Evolutionary conservation across 2,113 vertebrate species (phyloP).

Genomic region (Psettodes erumei): DNA sequence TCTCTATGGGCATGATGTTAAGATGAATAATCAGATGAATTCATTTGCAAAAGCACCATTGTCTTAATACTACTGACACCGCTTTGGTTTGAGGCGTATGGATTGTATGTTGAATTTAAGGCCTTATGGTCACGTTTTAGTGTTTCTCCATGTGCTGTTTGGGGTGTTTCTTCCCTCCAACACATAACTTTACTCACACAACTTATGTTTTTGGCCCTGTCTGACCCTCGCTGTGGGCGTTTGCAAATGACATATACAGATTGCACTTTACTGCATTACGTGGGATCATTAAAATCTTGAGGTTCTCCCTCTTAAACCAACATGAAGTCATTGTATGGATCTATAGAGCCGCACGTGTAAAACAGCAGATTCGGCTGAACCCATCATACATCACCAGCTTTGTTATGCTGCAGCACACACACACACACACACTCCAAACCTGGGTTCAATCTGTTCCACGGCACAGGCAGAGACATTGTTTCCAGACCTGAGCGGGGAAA

Average conservation of each 20-base stretch:
- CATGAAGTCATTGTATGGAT: constrained; percentile 22
- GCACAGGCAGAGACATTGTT: constrained; percentile 32
- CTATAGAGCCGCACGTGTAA: constrained; percentile 63
- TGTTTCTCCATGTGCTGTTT: constrained; percentile 15
- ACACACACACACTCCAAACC: constrained; percentile 1
- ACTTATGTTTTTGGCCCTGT: constrained; percentile 2
- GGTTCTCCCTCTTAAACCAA: constrained; percentile 62
- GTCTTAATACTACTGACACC: background rate
- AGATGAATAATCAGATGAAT: background rate
- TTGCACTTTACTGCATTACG: constrained; percentile 21
- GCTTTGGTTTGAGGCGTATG: constrained; percentile 8
- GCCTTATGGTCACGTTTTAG: constrained; percentile 10
- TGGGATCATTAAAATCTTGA: constrained; percentile 36
- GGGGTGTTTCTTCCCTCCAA: constrained; percentile 5
- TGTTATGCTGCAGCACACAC: constrained; percentile 36
- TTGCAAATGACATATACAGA: constrained; percentile 31
- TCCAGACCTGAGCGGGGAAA: constrained; percentile 42
- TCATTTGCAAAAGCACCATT: background rate
- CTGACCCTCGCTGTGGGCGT: background rate
- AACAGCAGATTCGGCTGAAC: constrained; percentile 69
- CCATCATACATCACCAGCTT: constrained; percentile 29
- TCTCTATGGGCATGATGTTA: background rate
- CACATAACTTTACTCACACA: constrained; percentile 12
- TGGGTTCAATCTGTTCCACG: constrained; percentile 46
- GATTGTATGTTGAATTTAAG: constrained; percentile 27